Percentiles rank a stretch among this genome's conserved stretches.
Evolutionary conservation across 2,113 vertebrate species (phyloP).

Genomic region (Mus spicilegus): DNA sequence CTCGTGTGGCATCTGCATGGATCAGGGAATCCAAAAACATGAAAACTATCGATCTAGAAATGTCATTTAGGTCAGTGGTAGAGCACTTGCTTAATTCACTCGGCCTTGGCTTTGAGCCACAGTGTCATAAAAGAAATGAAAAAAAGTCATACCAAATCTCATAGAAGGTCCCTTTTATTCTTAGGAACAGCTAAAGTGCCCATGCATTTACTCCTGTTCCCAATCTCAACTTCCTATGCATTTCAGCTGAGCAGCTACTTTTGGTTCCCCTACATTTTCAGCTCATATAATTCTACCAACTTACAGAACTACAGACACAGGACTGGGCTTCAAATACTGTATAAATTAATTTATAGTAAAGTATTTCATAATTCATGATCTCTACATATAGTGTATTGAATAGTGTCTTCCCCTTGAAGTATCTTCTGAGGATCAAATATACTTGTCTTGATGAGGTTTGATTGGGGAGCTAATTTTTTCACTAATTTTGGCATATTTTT

Average conservation of each 20-base stretch:
- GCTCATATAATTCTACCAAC: background rate
- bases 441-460: slow-evolving; percentile 37
- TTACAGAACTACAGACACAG: background rate
- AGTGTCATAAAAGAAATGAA: background rate
- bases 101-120: background rate
- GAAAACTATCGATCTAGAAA: background rate
- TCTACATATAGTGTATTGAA: background rate
- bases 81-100: background rate
- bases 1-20: background rate
- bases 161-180: background rate
- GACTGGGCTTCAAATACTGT: background rate
- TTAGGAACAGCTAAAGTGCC: background rate
- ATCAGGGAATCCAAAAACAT: background rate
- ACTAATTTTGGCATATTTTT: slow-evolving; percentile 18
- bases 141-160: background rate
- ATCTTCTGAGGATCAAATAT: background rate
- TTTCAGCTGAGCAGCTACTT: rapidly evolving
- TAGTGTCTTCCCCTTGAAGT: background rate
- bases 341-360: background rate
- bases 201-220: background rate
- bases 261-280: background rate
- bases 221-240: background rate
- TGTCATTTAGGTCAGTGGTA: background rate
- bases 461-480: background rate
- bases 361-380: slow-evolving; percentile 21